Conservation (phyloP, 2,113 vertebrate species). For the Petrocephalus zakoni region DNA sequence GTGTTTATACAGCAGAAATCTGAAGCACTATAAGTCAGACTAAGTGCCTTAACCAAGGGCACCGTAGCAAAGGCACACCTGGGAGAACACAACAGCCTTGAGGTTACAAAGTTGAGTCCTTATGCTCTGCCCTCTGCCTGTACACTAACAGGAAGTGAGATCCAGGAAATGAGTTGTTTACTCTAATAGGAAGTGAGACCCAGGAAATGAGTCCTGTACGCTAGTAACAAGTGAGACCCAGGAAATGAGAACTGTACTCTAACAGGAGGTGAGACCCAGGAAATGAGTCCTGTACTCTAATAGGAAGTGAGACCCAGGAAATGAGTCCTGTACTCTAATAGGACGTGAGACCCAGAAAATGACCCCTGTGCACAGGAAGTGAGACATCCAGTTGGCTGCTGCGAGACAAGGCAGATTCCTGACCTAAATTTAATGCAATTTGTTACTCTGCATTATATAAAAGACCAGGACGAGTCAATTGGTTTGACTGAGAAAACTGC, state of each 20-base stretch:
- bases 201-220: neutral
- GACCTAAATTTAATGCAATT: neutral
- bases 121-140: neutral
- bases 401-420: neutral
- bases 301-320: too few species aligned
- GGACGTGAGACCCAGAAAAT: neutral
- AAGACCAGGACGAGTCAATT: neutral
- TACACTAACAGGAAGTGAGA: neutral
- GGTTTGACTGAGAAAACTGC: neutral
- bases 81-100: neutral
- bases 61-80: neutral
- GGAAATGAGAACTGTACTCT: neutral
- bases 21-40: neutral
- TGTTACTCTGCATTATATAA: neutral
- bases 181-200: neutral
- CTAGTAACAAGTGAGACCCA: neutral
- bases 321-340: too few species aligned
- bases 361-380: neutral
- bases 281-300: too few species aligned
- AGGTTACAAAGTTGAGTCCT: neutral
- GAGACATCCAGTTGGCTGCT: neutral
- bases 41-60: neutral
- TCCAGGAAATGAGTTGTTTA: neutral
- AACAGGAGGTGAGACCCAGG: neutral
- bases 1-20: slow-evolving; percentile 1